Percentiles rank a stretch among this genome's conserved stretches.
These are phyloP conservation scores for Cataglyphis albicans DNA, from an alignment of 2,888 invertebrate genomes.

Conservation along the genomic window DNA sequence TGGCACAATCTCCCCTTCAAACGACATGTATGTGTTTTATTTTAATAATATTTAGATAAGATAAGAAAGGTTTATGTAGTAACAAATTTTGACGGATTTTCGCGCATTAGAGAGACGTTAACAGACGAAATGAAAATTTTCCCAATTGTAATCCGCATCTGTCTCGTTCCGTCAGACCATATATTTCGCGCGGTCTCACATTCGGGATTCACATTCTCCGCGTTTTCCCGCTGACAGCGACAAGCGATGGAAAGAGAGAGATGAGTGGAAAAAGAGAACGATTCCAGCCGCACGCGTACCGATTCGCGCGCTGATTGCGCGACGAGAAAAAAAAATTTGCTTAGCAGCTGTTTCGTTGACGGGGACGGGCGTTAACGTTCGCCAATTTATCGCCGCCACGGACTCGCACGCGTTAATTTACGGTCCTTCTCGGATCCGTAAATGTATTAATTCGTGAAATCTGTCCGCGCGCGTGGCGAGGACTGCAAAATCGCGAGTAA, in stretches of 20 bases:
- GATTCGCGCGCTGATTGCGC: slow-evolving; percentile 60
- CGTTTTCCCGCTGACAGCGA: slow-evolving; percentile 24
- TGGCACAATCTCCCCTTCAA: not conserved
- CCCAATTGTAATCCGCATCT: slow-evolving; percentile 7
- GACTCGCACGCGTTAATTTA: slow-evolving; percentile 68
- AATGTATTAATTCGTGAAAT: slow-evolving; percentile 70
- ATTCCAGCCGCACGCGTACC: slow-evolving; percentile 33
- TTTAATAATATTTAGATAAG: not conserved
- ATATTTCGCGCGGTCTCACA: slow-evolving; percentile 6
- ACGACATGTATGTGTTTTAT: not conserved
- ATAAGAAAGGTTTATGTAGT: not conserved
- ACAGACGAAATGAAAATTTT: slow-evolving; percentile 14
- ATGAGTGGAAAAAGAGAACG: slow-evolving; percentile 7
- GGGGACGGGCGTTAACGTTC: slow-evolving; percentile 73
- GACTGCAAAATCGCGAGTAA: slow-evolving; percentile 41
- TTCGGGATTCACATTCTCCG: not conserved
- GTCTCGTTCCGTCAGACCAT: not conserved
- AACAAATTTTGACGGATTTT: not conserved
- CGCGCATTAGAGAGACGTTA: not conserved
- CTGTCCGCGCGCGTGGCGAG: not conserved
- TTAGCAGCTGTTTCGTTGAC: slow-evolving; percentile 61
- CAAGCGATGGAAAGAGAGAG: slow-evolving; percentile 6
- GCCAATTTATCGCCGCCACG: slow-evolving; percentile 78
- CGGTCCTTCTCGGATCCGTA: slow-evolving; percentile 61
- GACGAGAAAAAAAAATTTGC: slow-evolving; percentile 39